Percentiles rank a stretch among this genome's conserved stretches.
Evolutionary conservation across 2,888 invertebrate species (phyloP).

Genomic region (Meiosimyza platycephala): DNA sequence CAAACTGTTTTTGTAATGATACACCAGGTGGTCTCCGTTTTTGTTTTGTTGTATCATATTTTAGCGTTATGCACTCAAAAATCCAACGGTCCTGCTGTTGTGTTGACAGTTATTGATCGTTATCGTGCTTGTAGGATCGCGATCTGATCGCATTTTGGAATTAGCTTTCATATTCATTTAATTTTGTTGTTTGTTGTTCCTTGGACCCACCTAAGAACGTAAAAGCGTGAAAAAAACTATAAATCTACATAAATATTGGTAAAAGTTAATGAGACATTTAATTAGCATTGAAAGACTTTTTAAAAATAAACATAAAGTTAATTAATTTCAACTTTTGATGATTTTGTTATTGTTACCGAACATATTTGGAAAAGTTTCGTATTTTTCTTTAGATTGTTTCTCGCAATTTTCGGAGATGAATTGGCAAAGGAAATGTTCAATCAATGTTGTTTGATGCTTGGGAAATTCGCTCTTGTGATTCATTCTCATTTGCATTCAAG

Average conservation of each 20-base stretch:
- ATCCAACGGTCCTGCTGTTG: conserved; percentile 26
- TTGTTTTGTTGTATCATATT: neutral
- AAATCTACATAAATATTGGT: neutral
- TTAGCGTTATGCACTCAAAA: conserved; percentile 3
- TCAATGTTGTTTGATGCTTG: no score
- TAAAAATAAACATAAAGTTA: no score
- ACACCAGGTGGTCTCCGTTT: conserved; percentile 29
- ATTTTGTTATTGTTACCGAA: no score
- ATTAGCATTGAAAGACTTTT: conserved; percentile 27
- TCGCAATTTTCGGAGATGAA: no score
- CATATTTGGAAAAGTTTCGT: no score
- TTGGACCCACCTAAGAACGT: neutral
- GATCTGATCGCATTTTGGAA: conserved; percentile 10
- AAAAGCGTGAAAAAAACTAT: neutral
- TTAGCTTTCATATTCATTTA: neutral
- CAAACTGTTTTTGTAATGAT: neutral
- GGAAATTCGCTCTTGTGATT: no score
- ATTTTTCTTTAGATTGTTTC: no score
- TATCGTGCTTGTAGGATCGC: conserved; percentile 28
- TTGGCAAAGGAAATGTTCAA: no score
- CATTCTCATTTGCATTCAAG: no score
- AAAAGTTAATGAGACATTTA: conserved; percentile 30
- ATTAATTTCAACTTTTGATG: no score
- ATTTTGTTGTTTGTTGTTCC: neutral
- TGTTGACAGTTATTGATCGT: conserved; percentile 37